A percentile compares a stretch with the other conserved stretches of the same genome.
Conservation (phyloP, 1,140 invertebrate species). For the Drosophila sturtevanti region DNA sequence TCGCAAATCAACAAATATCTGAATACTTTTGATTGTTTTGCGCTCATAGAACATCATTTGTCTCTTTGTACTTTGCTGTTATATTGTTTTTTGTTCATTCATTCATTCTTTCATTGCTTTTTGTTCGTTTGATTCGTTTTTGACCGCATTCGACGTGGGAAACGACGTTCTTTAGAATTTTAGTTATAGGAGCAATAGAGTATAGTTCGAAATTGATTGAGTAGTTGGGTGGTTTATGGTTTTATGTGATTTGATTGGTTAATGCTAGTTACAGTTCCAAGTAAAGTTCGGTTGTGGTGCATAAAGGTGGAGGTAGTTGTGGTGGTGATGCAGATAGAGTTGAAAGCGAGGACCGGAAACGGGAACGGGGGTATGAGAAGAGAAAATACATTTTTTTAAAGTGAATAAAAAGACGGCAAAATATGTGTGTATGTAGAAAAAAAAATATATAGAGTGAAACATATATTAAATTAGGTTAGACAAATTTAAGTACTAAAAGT, state of each 20-base stretch:
- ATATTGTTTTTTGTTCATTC: slow-evolving; percentile 53
- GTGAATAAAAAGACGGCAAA: slow-evolving; percentile 60
- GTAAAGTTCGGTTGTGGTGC: slow-evolving; percentile 17
- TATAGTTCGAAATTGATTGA: slow-evolving; percentile 27
- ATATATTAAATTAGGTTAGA: slow-evolving; percentile 66
- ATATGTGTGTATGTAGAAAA: slow-evolving; percentile 17
- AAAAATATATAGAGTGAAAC: slow-evolving; percentile 48
- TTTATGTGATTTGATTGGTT: slow-evolving; percentile 60
- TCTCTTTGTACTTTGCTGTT: slow-evolving; percentile 77
- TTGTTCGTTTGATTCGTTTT: slow-evolving; percentile 52
- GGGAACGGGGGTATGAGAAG: slow-evolving; percentile 28
- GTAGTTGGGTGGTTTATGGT: slow-evolving; percentile 41
- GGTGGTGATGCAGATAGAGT: slow-evolving; percentile 35
- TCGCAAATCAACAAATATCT: slow-evolving; percentile 71
- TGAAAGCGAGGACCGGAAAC: slow-evolving; percentile 5
- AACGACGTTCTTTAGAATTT: slow-evolving; percentile 48
- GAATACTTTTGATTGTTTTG: slow-evolving; percentile 47
- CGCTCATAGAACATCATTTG: slow-evolving; percentile 72
- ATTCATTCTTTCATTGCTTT: slow-evolving; percentile 26
- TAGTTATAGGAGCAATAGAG: slow-evolving; percentile 1
- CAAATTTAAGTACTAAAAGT: slow-evolving; percentile 54
- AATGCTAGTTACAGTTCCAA: slow-evolving; percentile 60
- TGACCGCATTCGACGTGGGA: slow-evolving; percentile 32
- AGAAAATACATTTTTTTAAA: slow-evolving; percentile 17
- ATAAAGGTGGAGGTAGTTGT: slow-evolving; percentile 14